Percentiles rank a stretch among this genome's conserved stretches.
phyloP scores from a whole-genome alignment of 2,113 vertebrate genomes.

The Ammodytes dubius region DNA sequence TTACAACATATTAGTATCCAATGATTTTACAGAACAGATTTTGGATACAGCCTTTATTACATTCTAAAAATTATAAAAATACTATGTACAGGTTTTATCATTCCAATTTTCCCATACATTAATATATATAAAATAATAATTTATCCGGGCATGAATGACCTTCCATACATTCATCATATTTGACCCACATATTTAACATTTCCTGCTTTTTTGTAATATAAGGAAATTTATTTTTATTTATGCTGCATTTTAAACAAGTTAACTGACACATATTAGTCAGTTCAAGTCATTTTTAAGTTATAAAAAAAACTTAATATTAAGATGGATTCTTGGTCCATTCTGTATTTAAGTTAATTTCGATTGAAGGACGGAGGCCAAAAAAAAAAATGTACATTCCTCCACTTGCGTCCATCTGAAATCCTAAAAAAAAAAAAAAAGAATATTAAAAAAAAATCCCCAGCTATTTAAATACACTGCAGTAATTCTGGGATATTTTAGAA shows the following conservation, averaged over 20 bases:
- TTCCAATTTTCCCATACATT: background rate
- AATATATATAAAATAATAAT: no score
- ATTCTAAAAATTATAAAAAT: background rate
- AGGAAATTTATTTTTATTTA: conserved; percentile 4
- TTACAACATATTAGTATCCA: no score
- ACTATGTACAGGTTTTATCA: background rate
- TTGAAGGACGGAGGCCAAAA: conserved; percentile 63
- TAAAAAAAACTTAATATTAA: conserved; percentile 35
- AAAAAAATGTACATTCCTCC: conserved; percentile 73
- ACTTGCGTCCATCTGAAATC: conserved; percentile 58
- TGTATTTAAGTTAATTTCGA: conserved; percentile 30
- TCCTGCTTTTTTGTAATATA: conserved; percentile 7
- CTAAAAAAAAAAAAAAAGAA: background rate
- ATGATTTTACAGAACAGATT: no score
- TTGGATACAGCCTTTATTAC: no score
- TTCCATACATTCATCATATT: background rate
- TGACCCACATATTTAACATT: background rate
- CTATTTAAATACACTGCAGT: conserved; percentile 33
- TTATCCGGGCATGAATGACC: conserved; percentile 20
- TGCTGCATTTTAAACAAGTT: conserved; percentile 3
- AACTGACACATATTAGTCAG: background rate
- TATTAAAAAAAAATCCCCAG: conserved; percentile 11
- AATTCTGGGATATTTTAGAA: background rate
- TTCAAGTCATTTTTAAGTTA: conserved; percentile 54
- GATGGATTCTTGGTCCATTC: conserved; percentile 41